Conservation (phyloP, 2,888 invertebrate species). For the Dichetophora obliterata region DNA sequence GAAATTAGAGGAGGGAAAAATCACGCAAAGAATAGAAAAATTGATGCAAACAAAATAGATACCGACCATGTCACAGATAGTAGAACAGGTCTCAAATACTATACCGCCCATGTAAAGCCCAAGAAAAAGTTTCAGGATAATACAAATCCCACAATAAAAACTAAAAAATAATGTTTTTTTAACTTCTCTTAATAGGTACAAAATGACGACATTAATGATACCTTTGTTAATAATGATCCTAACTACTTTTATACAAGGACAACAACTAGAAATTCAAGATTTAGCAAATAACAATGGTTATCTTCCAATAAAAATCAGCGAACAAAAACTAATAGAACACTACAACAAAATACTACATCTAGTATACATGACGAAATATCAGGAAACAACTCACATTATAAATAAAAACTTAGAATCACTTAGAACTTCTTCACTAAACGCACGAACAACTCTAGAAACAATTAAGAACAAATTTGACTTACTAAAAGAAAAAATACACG, state of each 20-base stretch:
- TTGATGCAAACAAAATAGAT: no score
- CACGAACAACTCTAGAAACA: no score
- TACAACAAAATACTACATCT: conserved; percentile 39
- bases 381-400: no score
- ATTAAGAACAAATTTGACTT: no score
- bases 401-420: background rate
- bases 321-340: conserved; percentile 28
- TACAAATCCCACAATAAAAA: background rate
- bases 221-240: conserved; percentile 1
- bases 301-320: conserved; percentile 18
- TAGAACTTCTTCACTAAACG: background rate
- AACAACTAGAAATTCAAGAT: conserved; percentile 16
- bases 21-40: conserved; percentile 11
- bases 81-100: background rate
- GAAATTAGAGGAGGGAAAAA: conserved; percentile 19
- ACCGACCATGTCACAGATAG: background rate
- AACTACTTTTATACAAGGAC: background rate
- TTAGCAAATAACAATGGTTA: conserved; percentile 27
- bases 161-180: no score
- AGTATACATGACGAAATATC: conserved; percentile 39
- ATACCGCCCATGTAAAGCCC: background rate
- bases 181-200: no score
- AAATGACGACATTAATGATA: background rate
- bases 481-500: no score
- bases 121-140: background rate